Evolutionary conservation across 2,797 vertebrate genomes (phyloP), one percentile per base, ranked within the genome.

Genomic region (Eospalax fontanierii): DNA sequence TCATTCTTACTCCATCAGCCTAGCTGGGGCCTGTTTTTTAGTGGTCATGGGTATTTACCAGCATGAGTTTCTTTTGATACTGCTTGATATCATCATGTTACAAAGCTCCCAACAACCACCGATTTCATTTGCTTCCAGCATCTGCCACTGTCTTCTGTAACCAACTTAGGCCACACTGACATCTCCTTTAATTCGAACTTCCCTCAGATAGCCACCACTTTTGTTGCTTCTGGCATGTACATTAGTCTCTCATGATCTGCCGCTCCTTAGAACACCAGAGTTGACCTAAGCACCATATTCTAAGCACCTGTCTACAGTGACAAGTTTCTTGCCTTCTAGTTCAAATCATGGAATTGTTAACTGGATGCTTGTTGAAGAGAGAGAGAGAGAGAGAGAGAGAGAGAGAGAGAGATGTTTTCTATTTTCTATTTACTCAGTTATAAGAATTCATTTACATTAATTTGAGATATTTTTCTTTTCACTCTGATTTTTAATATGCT

Each of bases 361-460:
- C 15, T 35, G 4, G n/a, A 46, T 80, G 19, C 66, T 66, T 71
- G 87, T 35, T 46, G 59, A 18, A 73, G 79, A 63, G 85, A 71
- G 19, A 97, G 96, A 6, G 24, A 65, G 21, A 9, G 9, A 65
- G 12, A 97, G 95, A 9, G 16, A 38, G 14, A 63, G 21, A 54
- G 68, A 38, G 76, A 84, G 70, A 93, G 78, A 26, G 96, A 33
- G 4, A 43, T 83, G n/a, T 66, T 96, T 95, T 94, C n/a, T 50
- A 33, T 90, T 73, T 87, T 33, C 4, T 61, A 74, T 92, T 94
- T 95, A 95, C 74, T 86, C 35, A 71, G 92, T 92, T 92, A 90
- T 94, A 88, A 94, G 43, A 93, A 86, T 43, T 88, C 83, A 96
- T 96, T 97, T 92, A 70, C 78, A 75, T 91, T 82, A 43, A 88